phyloP scores from a whole-genome alignment of 2,888 invertebrate species.

The Aspidiotus destructor region DNA sequence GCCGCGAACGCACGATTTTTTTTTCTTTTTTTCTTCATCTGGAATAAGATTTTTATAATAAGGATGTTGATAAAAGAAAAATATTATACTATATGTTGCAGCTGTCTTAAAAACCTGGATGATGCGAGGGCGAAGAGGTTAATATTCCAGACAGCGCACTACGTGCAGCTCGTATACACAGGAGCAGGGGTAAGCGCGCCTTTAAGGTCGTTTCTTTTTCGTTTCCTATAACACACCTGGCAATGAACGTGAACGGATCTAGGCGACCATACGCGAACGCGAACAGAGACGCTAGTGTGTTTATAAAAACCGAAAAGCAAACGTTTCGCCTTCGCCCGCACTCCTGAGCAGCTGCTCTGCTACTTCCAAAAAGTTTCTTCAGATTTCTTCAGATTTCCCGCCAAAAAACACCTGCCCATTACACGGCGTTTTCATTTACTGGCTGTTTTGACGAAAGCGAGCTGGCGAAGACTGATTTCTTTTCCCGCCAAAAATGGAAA shows the following conservation, averaged over 20 bases:
- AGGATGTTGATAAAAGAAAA: slow-evolving; percentile 28
- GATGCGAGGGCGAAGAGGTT: slow-evolving; percentile 19
- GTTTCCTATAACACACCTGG: slow-evolving; percentile 26
- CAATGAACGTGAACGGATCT: slow-evolving; percentile 1
- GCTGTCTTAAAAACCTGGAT: slow-evolving; percentile 25
- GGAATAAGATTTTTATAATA: slow-evolving; percentile 28
- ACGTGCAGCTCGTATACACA: not conserved
- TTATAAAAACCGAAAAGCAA: slow-evolving; percentile 23
- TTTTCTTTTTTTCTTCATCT: too few relatives aligned
- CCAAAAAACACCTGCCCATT: slow-evolving; percentile 27
- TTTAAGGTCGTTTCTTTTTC: slow-evolving; percentile 27
- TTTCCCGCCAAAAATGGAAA: too few relatives aligned
- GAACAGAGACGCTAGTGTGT: not conserved
- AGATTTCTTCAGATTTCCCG: slow-evolving; percentile 30
- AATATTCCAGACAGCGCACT: slow-evolving; percentile 25
- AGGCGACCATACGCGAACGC: slow-evolving; percentile 8
- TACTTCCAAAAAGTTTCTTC: slow-evolving; percentile 24
- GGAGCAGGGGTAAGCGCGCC: slow-evolving; percentile 27
- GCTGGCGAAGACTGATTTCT: too few relatives aligned
- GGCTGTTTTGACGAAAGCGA: too few relatives aligned
- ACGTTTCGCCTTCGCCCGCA: slow-evolving; percentile 20
- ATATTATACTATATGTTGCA: slow-evolving; percentile 26
- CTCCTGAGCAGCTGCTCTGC: slow-evolving; percentile 18
- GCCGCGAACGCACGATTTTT: too few relatives aligned
- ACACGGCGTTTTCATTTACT: too few relatives aligned